phyloP scores from a whole-genome alignment of 2,113 vertebrate genomes.

The Pluvianellus socialis region DNA sequence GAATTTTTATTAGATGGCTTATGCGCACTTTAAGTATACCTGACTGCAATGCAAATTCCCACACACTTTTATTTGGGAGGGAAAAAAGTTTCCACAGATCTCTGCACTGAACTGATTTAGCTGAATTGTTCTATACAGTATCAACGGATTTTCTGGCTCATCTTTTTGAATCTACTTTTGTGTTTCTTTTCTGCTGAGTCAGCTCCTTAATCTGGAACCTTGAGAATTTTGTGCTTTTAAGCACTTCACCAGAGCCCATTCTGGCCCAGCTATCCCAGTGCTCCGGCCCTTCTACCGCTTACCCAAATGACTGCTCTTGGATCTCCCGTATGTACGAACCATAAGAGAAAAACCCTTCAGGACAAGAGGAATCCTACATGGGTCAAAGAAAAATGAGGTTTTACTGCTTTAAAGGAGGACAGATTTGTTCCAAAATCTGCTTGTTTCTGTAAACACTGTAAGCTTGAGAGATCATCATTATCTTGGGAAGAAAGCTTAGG shows the following conservation, averaged over 20 bases:
- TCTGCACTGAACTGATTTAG: background rate
- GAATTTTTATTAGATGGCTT: constrained; percentile 68
- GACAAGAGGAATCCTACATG: background rate
- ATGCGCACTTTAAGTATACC: constrained; percentile 28
- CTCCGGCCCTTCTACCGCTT: background rate
- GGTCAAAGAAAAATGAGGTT: background rate
- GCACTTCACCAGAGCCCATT: background rate
- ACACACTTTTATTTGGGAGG: background rate
- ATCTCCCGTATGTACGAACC: fast-evolving
- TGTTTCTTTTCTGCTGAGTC: background rate
- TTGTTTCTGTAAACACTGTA: background rate
- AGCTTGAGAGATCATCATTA: background rate
- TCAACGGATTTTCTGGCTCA: background rate
- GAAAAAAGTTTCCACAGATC: background rate
- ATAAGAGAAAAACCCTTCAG: background rate
- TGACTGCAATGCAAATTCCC: constrained; percentile 60
- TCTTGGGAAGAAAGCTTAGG: background rate
- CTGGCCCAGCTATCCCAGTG: background rate
- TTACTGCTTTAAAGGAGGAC: background rate
- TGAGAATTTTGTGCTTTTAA: background rate
- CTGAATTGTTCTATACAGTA: background rate
- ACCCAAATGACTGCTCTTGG: background rate
- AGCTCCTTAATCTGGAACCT: background rate
- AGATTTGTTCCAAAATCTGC: background rate
- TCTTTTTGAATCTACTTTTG: background rate